Evolutionary conservation across 2,113 vertebrate species (phyloP), one percentile per base, ranked within the genome.

Genomic region (Vanacampus margaritifer): DNA sequence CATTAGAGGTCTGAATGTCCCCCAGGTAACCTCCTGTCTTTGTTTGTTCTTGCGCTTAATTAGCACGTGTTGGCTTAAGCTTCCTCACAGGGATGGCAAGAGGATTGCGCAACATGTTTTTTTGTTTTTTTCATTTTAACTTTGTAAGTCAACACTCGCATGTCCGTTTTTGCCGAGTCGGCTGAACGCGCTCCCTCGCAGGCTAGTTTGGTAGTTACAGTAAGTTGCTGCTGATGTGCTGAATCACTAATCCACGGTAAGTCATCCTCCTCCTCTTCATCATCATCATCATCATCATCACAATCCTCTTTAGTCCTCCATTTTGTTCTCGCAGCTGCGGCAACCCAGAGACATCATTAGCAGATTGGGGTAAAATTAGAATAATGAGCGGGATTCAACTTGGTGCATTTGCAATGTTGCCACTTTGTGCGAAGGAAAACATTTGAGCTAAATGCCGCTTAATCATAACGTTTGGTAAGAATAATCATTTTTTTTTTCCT

Each of bases 31-130:
- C 59, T 68, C 12, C 23, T 14, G 51, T 41, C 48, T 48, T 45
- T 69, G 75, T 67, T 66, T 67, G 58, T 72, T 65, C 70, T 74
- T 66, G 35, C 69, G 17, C 26, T 77, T 69, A 71, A 86, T 87
- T 74, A 83, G 72, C 74, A 70, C 65, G 74, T 35, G 39, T 66
- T 78, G 84, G 69, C 77, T 45, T 72, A 50, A 72, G 60, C 35
- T 24, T 71, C 65, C 62, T 75, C 57, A 3, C 24, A 23, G 48
- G 64, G 53, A 71, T n/a, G 35, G 43, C 3, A 54, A 51, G 48
- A 63, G 65, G 67, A 35, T 13, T 41, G 56, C 19, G 43, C 35
- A 19, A 64, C 65, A 67, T 65, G 45, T 43, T 64, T 54, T 53
- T 24, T 26, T 64, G n/a, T 54, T 53, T 24, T 26, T 26, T 51